Conservation (phyloP, 1,140 invertebrate genomes). For the Ditylenchus dipsaci region DNA sequence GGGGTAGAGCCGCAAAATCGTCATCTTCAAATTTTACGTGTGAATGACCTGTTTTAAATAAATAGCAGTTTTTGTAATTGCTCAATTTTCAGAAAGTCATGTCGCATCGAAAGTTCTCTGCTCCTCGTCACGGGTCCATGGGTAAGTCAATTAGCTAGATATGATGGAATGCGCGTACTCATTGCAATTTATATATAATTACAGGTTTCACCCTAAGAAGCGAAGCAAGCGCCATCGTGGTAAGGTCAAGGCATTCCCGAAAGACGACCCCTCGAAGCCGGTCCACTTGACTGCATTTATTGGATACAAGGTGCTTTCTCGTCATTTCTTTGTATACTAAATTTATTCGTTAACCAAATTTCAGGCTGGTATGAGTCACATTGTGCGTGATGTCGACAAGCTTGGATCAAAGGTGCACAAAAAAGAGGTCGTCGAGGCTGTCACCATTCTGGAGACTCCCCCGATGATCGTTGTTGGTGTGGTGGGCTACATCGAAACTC, state of each 20-base stretch:
- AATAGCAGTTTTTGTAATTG: too few relatives aligned
- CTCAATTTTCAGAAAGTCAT: slow-evolving; percentile 59
- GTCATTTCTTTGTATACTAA: not conserved
- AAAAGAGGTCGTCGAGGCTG: slow-evolving; percentile 98
- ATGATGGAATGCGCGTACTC: too few relatives aligned
- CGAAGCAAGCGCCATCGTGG: slow-evolving; percentile 88
- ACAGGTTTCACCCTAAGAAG: slow-evolving; percentile 92
- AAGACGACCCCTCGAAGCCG: slow-evolving; percentile 90
- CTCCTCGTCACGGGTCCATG: slow-evolving; percentile 97
- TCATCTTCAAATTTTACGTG: too few relatives aligned
- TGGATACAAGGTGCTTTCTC: slow-evolving; percentile 75
- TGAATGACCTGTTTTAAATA: too few relatives aligned
- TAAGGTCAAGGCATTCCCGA: slow-evolving; percentile 99
- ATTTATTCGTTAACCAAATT: not conserved
- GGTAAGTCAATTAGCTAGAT: slow-evolving; percentile 56
- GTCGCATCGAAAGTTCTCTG: slow-evolving; percentile 99
- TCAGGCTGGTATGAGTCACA: slow-evolving; percentile 64
- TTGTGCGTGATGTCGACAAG: slow-evolving; percentile 95
- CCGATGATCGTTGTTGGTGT: slow-evolving; percentile 95
- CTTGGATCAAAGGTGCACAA: slow-evolving; percentile 97
- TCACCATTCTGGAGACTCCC: slow-evolving; percentile 94
- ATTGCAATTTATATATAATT: too few relatives aligned
- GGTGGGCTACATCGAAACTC: slow-evolving; percentile 97
- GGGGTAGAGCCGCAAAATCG: too few relatives aligned
- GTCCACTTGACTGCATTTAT: slow-evolving; percentile 96